phyloP scores from a whole-genome alignment of 2,113 vertebrate species.

The Cyanoderma ruficeps region DNA sequence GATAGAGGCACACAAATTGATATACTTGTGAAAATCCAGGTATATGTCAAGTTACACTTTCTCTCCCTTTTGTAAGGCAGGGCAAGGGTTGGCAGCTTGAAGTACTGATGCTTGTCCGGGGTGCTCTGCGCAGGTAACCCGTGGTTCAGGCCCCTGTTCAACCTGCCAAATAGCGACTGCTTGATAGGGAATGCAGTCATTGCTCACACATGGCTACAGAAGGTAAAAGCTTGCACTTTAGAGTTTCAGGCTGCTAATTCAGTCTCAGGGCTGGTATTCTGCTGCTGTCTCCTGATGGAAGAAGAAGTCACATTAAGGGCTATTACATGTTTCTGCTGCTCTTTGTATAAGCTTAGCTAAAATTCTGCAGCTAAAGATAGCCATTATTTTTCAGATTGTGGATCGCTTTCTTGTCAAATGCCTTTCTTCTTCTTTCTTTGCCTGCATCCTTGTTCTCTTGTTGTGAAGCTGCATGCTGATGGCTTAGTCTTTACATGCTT shows the following conservation, averaged over 20 bases:
- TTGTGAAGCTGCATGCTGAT: not conserved
- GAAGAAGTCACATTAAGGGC: not conserved
- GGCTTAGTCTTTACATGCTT: not conserved
- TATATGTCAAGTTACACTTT: not conserved
- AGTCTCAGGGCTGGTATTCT: not conserved
- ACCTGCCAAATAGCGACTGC: not conserved
- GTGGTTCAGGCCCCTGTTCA: accelerated
- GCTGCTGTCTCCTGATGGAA: not conserved
- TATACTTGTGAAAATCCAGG: not conserved
- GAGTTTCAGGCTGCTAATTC: not conserved
- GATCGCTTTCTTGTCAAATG: not conserved
- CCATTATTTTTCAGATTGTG: not conserved
- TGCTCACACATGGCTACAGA: not conserved
- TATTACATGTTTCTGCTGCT: not conserved
- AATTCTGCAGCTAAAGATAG: not conserved
- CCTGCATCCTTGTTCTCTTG: not conserved
- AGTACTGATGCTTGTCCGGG: not conserved
- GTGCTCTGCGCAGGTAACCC: not conserved
- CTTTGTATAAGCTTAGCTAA: not conserved
- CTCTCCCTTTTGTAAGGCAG: not conserved
- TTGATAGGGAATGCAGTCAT: not conserved
- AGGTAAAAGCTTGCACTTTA: not conserved
- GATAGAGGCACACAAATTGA: not conserved
- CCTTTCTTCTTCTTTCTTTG: not conserved
- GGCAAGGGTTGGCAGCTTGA: not conserved